Conservation (phyloP, 1,140 invertebrate genomes). For the Vanessa atalanta region DNA sequence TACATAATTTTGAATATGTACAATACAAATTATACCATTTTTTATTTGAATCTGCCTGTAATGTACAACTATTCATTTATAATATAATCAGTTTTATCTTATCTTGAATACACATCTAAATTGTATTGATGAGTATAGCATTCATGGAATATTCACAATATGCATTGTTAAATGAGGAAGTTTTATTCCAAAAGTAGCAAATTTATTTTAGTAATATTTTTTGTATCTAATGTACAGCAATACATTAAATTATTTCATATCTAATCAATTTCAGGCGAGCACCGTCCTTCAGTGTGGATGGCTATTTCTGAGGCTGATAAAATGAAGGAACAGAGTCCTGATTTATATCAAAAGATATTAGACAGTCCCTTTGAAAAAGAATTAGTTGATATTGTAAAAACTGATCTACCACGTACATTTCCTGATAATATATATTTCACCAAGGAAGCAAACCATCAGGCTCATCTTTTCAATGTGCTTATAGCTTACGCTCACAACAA, state of each 20-base stretch:
- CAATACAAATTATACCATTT: not conserved
- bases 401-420: conserved; percentile 93
- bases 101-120: not conserved
- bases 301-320: conserved; percentile 89
- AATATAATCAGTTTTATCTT: conserved; percentile 12
- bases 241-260: not conserved
- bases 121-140: not conserved
- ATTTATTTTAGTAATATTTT: not conserved
- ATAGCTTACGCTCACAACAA: conserved; percentile 95
- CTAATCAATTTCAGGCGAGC: conserved; percentile 82
- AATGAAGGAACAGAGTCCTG: conserved; percentile 84
- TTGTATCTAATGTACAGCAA: too few species aligned
- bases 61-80: conserved; percentile 19
- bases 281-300: conserved; percentile 89
- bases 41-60: conserved; percentile 11
- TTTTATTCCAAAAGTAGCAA: not conserved
- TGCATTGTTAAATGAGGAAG: not conserved
- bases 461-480: conserved; percentile 91
- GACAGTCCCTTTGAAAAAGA: conserved; percentile 84
- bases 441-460: conserved; percentile 86
- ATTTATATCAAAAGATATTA: conserved; percentile 87
- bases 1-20: not conserved
- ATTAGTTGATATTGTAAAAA: conserved; percentile 89
- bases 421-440: conserved; percentile 97
- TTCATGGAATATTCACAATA: not conserved